Evolutionary conservation across 2,888 invertebrate species (phyloP).

Genomic region (Papilio elwesi): DNA sequence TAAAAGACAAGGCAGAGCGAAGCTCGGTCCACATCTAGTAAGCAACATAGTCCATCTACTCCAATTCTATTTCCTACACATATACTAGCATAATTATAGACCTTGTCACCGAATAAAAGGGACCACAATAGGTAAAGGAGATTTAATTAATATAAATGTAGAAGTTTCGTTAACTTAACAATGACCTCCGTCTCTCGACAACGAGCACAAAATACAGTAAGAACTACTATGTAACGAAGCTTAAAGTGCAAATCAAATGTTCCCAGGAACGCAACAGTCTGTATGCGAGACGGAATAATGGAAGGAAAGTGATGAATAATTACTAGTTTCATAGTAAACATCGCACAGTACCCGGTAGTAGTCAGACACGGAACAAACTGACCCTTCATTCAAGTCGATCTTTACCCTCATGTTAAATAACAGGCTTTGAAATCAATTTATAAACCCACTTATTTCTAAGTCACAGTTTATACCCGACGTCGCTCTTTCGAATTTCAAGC

Average conservation of each 20-base stretch:
- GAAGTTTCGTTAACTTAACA: too few relatives aligned
- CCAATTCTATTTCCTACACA: too few relatives aligned
- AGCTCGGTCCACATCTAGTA: too few relatives aligned
- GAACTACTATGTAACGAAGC: neutral
- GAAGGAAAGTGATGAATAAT: constrained; percentile 31
- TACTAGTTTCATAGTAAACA: constrained; percentile 18
- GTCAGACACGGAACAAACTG: constrained; percentile 18
- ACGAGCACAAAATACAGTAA: too few relatives aligned
- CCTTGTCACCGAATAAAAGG: too few relatives aligned
- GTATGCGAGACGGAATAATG: constrained; percentile 25
- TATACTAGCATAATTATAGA: too few relatives aligned
- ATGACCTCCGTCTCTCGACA: too few relatives aligned
- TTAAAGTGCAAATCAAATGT: neutral
- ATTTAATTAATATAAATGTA: too few relatives aligned
- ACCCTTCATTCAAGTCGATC: constrained; percentile 16
- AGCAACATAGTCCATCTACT: too few relatives aligned
- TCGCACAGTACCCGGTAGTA: constrained; percentile 25
- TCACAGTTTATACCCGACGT: neutral
- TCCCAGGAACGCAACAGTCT: constrained; percentile 17
- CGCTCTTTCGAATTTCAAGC: neutral
- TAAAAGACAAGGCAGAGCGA: too few relatives aligned
- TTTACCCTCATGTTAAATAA: constrained; percentile 14
- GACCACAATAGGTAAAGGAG: too few relatives aligned
- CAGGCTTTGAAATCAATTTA: constrained; percentile 15
- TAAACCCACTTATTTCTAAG: neutral